These are phyloP conservation scores for Platysteira castanea DNA, from an alignment of 2,113 vertebrate genomes.

Conservation along the genomic window DNA sequence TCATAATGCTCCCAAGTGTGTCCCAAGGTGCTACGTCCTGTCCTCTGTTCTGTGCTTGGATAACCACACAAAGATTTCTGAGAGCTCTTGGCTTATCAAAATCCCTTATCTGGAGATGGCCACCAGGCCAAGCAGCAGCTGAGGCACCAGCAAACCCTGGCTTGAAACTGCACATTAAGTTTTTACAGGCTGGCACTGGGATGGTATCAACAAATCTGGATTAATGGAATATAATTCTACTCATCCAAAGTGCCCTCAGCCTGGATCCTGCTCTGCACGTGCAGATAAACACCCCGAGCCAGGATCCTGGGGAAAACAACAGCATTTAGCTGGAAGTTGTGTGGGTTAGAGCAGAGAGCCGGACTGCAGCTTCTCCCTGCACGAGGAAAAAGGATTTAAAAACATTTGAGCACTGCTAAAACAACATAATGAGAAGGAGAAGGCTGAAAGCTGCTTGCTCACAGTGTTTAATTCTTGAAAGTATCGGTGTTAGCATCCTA, in stretches of 20 bases:
- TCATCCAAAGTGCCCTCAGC: background rate
- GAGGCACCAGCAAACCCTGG: background rate
- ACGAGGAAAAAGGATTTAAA: background rate
- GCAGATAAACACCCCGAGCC: background rate
- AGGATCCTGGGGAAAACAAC: background rate
- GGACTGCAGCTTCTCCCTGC: background rate
- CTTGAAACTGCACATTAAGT: rapidly evolving
- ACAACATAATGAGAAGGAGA: background rate
- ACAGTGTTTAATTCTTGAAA: background rate
- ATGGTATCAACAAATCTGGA: background rate
- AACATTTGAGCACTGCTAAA: background rate
- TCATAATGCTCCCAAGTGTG: background rate
- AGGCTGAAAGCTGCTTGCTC: background rate
- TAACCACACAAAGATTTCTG: background rate
- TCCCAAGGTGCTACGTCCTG: background rate
- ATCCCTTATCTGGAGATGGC: background rate
- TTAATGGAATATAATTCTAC: background rate
- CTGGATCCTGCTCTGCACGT: background rate
- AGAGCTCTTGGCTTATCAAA: background rate
- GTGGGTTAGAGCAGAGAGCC: background rate
- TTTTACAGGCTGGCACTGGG: background rate
- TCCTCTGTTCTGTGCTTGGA: background rate
- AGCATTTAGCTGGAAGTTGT: background rate
- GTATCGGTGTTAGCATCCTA: background rate
- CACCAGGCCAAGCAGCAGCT: background rate